Evolutionary conservation across 2,797 vertebrate species (phyloP), one percentile per base, ranked within the genome.

Genomic region (Gymnocypris eckloni): DNA sequence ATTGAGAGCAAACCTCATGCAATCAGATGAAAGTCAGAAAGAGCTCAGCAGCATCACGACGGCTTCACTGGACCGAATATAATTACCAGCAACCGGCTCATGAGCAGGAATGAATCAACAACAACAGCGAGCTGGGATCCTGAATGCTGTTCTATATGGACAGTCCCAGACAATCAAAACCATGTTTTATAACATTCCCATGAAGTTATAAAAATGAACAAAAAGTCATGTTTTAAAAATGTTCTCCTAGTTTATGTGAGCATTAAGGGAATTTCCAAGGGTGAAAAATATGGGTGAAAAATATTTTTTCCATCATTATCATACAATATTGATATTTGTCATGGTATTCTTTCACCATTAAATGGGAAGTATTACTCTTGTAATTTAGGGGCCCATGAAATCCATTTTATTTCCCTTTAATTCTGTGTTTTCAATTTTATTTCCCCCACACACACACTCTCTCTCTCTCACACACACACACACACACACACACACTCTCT

Each of bases 391-490:
- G 4, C 0, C 10, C 56, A 59, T 1, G 1, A 59, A 11, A n/a
- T 22, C 8, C 8, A 4, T 25, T 61, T 25, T 4, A 61, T n/a
- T 59, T 59, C 0, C 11, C n/a, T 4, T n/a, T 61, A 61, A 12
- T 61, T 61, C 22, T n/a, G 54, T n/a, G 54, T 56, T 59, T 59
- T 59, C 22, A 8, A 22, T 28, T 28, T 28, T 28, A 28, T 28
- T 28, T 28, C 28, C 1, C 91, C 81, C 87, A 86, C 90, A 81
- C 88, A 85, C 88, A 56, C 22, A n/a, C n/a, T n/a, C n/a, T n/a
- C n/a, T n/a, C n/a, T n/a, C n/a, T n/a, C n/a, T n/a, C 37, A 37
- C 37, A 37, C 37, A 37, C 37, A 4, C 28, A 28, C 28, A 2
- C 28, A 28, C 28, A 2, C 28, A 2, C 28, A 75, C 83, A 89